Evolutionary conservation across 2,113 vertebrate genomes (phyloP), one percentile per base, ranked within the genome.

Genomic region (Antechinus stuartii): DNA sequence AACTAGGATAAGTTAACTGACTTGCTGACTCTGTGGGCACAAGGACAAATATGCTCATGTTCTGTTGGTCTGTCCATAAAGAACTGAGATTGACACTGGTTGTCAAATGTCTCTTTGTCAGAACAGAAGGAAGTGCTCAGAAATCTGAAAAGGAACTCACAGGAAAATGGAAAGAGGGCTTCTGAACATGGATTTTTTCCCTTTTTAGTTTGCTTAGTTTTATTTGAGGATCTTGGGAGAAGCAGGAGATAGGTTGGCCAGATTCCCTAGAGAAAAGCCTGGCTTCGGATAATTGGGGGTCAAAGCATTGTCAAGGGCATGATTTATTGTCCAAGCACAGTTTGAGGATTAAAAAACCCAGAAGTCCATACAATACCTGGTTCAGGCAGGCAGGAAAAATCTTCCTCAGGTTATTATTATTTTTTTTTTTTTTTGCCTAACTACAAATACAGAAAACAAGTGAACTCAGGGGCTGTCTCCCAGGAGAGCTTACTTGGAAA

Each of bases 361-460:
- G 49, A 92, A 90, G 92, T 26, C 0, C 95, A 90, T 97, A 94
- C 97, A 96, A 57, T 92, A 91, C 92, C 97, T 98, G 96, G 47
- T 96, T 96, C 96, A 93, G 57, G 50, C 94, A 94, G 84, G 94
- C 97, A 94, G 46, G 91, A 93, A 92, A 93, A 93, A 54, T 2
- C 0, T 92, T 54, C 90, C 24, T 92, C 94, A 95, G 90, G 91
- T 91, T 94, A 1, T 42, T 94, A 1, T 42, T 42, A 42, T 56
- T 91, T 12, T 30, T 91, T 93, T n/a, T 53, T 95, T 95, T 89
- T 61, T 27, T 54, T 35, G 84, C 35, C 91, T 96, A 93, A 90
- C 93, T 25, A 95, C 97, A 98, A 98, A 96, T 98, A 97, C 97
- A 96, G 93, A 96, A 97, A 98, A 97, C 46, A 94, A 95, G 95